Base-by-base conservation (phyloP, 2,888 invertebrate species). In the Tachina grossa region DNA sequence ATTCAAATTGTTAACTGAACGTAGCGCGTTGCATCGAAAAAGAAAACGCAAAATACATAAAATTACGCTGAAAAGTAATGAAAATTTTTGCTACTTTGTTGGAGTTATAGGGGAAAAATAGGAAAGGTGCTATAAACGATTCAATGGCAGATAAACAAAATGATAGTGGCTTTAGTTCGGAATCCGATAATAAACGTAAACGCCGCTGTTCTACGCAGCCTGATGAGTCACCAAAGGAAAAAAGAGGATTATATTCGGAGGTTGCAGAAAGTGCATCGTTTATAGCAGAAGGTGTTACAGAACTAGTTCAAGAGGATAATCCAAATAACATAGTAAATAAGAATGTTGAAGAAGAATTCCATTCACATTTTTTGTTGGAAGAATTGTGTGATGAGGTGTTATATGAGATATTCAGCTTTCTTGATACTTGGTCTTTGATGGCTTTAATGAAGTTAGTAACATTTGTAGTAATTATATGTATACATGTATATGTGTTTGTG, bases 341-440 rank as follows among this genome's bases (percentile, higher is more conserved):
- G 87, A 16, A 87, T 47, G 87, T 88, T 85, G 84, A 51, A 13
- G 39, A 39, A 6, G 49, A 57, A 41, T 43, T 39, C 2, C 41
- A 57, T 51, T 19, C 43, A 11, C 79, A 75, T 63, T 88, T 89
- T 59, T 84, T 85, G 22, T 81, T 92, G 75, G 88, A 89, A 16
- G 88, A 88, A 41, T 89, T 93, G 65, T 90, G 92, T 79, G 92
- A 93, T 88, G 93, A 93, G 84, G 81, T 93, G 47, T 88, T 93
- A 0, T 89, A 90, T 71, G 91, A 93, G 86, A 92, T 93, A 71
- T 90, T 93, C 14, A 91, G 90, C 74, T 88, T 91, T 89, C 86
- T 93, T 78, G 92, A 93, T 85, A 88, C 92, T 3, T 89, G 90
- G 75, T 88, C 92, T 9, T 87, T 92, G 49, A 76, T 91, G 84